Evolutionary conservation across 2,113 vertebrate genomes (phyloP).

Genomic region (Mesembrinibis cayennensis): DNA sequence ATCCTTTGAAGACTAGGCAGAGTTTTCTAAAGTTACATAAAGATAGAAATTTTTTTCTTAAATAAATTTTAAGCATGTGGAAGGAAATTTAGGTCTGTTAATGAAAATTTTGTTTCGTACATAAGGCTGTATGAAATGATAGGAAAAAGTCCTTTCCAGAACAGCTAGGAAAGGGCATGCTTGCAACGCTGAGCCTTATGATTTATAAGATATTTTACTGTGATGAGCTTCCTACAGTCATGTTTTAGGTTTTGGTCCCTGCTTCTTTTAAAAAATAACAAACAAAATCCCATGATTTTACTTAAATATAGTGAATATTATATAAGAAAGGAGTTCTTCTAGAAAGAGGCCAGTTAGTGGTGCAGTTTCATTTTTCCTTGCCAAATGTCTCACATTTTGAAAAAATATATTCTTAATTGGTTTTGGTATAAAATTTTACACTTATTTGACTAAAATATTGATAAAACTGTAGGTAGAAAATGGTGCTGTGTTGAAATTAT

Average conservation of each 20-base stretch:
- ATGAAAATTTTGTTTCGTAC: not conserved
- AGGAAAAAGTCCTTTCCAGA: not conserved
- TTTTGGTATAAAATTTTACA: not conserved
- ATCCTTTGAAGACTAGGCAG: not conserved
- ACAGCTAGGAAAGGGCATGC: not conserved
- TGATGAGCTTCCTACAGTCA: not conserved
- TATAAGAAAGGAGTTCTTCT: not conserved
- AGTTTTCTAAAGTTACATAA: not conserved
- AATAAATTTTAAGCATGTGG: not conserved
- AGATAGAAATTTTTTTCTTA: not conserved
- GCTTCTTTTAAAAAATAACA: not conserved
- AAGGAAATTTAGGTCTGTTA: not conserved
- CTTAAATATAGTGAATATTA: not conserved
- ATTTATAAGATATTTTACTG: not conserved
- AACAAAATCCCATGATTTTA: not conserved
- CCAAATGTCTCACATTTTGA: not conserved
- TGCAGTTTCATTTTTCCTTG: not conserved
- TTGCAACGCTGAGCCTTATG: not conserved
- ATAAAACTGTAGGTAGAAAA: not conserved
- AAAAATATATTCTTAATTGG: not conserved
- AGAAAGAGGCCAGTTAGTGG: not conserved
- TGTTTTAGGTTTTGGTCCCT: not conserved
- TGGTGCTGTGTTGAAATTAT: not conserved
- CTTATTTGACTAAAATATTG: not conserved
- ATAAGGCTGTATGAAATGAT: not conserved